Conservation (phyloP, 1,140 invertebrate genomes). For the Bilobella aurantiaca region DNA sequence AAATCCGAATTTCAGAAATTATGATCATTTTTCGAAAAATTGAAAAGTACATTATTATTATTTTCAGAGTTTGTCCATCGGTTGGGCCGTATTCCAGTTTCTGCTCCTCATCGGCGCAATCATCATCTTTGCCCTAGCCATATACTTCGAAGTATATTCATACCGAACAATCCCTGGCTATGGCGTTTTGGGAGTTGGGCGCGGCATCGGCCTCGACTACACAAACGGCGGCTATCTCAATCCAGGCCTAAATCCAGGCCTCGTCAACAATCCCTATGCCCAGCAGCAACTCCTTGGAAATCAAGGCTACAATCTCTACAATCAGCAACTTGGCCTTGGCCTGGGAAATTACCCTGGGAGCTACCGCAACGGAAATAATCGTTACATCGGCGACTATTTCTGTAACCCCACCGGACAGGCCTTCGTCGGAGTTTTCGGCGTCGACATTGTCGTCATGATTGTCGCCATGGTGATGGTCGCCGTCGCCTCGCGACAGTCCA, state of each 20-base stretch:
- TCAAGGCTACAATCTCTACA: neutral
- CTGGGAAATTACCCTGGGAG: neutral
- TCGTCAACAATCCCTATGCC: neutral
- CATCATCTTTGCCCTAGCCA: constrained; percentile 3
- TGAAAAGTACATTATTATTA: neutral
- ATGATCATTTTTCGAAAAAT: neutral
- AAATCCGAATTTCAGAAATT: neutral
- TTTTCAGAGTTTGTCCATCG: constrained; percentile 6
- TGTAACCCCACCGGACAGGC: constrained; percentile 22
- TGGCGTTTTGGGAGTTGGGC: neutral
- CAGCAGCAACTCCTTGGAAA: constrained; percentile 4
- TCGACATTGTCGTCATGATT: constrained; percentile 17
- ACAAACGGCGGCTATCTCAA: neutral
- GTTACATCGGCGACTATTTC: constrained; percentile 16
- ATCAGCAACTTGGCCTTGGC: neutral
- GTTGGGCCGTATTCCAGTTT: constrained; percentile 7
- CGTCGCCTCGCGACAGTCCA: neutral
- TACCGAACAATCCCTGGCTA: constrained; percentile 1
- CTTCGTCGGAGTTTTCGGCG: constrained; percentile 15
- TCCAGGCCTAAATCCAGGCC: neutral
- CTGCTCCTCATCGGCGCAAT: constrained; percentile 1
- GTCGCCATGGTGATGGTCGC: constrained; percentile 15
- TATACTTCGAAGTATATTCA: constrained; percentile 12
- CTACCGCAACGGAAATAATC: neutral
- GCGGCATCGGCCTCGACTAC: neutral